Percentiles rank a stretch among this genome's conserved stretches.
These are phyloP conservation scores for Halictus rubicundus DNA, from an alignment of 1,140 invertebrate species.

Conservation along the genomic window DNA sequence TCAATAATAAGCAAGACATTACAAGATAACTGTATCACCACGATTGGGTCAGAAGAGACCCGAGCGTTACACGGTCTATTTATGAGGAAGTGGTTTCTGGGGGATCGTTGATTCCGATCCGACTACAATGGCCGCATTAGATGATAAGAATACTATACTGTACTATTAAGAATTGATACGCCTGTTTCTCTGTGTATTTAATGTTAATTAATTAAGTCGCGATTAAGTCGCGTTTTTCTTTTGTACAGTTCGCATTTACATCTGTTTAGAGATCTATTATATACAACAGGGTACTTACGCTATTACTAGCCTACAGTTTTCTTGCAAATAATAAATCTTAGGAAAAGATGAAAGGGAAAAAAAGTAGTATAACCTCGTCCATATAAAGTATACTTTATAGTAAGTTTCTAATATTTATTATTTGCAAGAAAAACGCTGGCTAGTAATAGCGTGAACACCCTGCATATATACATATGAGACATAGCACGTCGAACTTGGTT, in stretches of 20 bases:
- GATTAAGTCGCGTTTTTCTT: slow-evolving; percentile 30
- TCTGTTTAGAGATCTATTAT: slow-evolving; percentile 55
- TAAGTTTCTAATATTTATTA: no score
- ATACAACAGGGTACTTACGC: no score
- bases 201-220: slow-evolving; percentile 47
- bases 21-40: no score
- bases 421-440: no score
- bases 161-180: slow-evolving; percentile 16
- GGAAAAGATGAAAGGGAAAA: no score
- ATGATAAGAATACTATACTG: slow-evolving; percentile 18
- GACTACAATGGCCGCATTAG: slow-evolving; percentile 18
- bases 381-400: no score
- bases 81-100: not conserved
- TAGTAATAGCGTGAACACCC: no score
- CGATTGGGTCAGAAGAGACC: no score
- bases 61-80: not conserved
- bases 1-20: no score
- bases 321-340: no score
- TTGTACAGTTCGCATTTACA: slow-evolving; percentile 75
- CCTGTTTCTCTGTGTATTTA: slow-evolving; percentile 58
- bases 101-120: not conserved
- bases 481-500: slow-evolving; percentile 24
- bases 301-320: no score
- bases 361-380: no score
- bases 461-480: slow-evolving; percentile 34